These are phyloP conservation scores for Rhinolophus sinicus DNA, from an alignment of 2,113 vertebrate genomes.

Conservation along the genomic window DNA sequence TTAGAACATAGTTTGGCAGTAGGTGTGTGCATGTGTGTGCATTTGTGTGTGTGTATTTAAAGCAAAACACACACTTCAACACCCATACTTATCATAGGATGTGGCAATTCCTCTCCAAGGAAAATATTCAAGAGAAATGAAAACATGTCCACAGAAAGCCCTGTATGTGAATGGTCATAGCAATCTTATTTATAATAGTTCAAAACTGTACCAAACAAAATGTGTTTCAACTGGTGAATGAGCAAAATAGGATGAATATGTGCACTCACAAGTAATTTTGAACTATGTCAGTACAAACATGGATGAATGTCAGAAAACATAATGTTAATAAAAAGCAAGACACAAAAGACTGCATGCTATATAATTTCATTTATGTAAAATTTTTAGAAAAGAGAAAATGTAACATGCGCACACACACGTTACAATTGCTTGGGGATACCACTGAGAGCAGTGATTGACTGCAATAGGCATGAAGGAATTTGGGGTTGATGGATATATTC, in stretches of 20 bases:
- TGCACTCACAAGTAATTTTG: neutral
- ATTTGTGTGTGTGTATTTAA: neutral
- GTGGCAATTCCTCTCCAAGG: neutral
- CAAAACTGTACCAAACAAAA: constrained; percentile 8
- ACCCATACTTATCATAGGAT: neutral
- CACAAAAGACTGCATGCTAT: neutral
- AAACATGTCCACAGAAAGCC: neutral
- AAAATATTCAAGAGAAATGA: neutral
- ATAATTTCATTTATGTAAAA: neutral
- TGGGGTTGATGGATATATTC: neutral
- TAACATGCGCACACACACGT: neutral
- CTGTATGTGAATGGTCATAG: neutral
- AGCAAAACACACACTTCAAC: neutral
- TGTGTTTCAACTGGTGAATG: neutral
- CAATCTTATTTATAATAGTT: neutral
- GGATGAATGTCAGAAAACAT: neutral
- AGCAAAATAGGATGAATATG: neutral
- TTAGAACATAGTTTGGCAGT: neutral
- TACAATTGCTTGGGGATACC: neutral
- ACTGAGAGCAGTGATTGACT: neutral
- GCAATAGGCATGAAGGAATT: neutral
- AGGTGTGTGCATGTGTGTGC: neutral
- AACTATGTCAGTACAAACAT: neutral
- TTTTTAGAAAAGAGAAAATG: neutral
- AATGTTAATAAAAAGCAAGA: neutral